Percentiles rank a stretch among this genome's conserved stretches.
These are phyloP conservation scores for Stichopus chloronotus DNA, from an alignment of 35 echinoderm and acorn worm species.

Conservation along the genomic window DNA sequence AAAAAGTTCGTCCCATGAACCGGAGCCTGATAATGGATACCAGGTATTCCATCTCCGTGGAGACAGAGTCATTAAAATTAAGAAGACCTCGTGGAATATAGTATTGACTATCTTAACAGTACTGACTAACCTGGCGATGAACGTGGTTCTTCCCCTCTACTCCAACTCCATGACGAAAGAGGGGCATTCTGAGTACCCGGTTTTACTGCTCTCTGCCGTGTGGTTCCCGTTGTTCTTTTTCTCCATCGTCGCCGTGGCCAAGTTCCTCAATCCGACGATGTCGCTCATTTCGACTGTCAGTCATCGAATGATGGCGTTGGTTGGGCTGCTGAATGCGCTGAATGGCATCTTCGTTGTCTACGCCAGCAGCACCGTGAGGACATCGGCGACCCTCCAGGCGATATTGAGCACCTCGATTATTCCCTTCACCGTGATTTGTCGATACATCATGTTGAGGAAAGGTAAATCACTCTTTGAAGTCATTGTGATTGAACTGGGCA, in stretches of 20 bases:
- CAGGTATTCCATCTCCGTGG: conserved; percentile 44
- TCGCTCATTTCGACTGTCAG: conserved; percentile 34
- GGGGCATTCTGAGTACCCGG: conserved; percentile 74
- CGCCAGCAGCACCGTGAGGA: conserved; percentile 74
- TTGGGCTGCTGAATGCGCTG: conserved; percentile 73
- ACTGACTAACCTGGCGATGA: conserved; percentile 69
- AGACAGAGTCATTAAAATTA: conserved; percentile 9
- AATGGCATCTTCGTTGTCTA: conserved; percentile 93
- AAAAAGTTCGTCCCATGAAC: neutral
- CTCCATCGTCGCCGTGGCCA: conserved; percentile 64
- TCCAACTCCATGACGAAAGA: conserved; percentile 61
- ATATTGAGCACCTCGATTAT: conserved; percentile 85
- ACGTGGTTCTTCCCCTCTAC: conserved; percentile 78
- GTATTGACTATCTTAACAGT: conserved; percentile 84
- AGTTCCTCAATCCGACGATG: conserved; percentile 55
- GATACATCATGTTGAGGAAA: conserved; percentile 85
- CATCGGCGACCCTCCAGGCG: conserved; percentile 77
- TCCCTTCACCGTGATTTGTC: conserved; percentile 83
- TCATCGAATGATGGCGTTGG: conserved; percentile 47
- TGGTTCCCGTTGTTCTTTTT: conserved; percentile 88
- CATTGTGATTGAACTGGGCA: too few relatives aligned
- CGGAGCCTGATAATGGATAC: neutral
- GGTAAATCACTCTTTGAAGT: conserved; percentile 47
- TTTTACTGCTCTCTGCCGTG: conserved; percentile 71
- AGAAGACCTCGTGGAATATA: conserved; percentile 56